Evolutionary conservation across 1,140 invertebrate genomes (phyloP).

Genomic region (Drosophila pectinifera): DNA sequence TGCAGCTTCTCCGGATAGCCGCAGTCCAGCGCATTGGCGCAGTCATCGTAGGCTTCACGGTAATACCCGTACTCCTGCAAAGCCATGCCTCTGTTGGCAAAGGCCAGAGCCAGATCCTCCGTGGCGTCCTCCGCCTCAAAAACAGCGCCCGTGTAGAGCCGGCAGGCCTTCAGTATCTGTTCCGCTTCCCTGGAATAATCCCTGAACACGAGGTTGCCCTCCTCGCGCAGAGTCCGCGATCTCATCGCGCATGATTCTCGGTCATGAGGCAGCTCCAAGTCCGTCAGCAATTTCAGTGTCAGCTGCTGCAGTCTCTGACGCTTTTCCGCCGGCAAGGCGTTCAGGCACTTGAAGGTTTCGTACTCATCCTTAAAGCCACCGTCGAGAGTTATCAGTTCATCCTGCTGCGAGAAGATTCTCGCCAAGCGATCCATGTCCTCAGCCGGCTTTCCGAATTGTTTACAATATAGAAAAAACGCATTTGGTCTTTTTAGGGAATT

Average conservation of each 20-base stretch:
- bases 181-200: conserved; percentile 8
- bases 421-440: conserved; percentile 35
- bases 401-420: conserved; percentile 33
- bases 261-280: conserved; percentile 23
- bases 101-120: conserved; percentile 54
- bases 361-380: conserved; percentile 50
- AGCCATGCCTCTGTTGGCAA: conserved; percentile 71
- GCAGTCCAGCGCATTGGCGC: conserved; percentile 63
- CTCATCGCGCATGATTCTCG: neutral
- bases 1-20: conserved; percentile 62
- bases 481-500: conserved; percentile 6
- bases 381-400: conserved; percentile 25
- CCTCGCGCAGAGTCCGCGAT: conserved; percentile 39
- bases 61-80: conserved; percentile 74
- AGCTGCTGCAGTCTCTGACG: conserved; percentile 12
- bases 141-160: conserved; percentile 65
- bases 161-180: conserved; percentile 46
- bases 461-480: neutral
- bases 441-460: conserved; percentile 1
- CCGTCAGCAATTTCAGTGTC: conserved; percentile 19
- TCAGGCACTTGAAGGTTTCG: conserved; percentile 43
- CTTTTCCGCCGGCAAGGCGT: conserved; percentile 17
- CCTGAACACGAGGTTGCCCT: conserved; percentile 58
- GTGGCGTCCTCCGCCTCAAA: conserved; percentile 45
- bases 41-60: conserved; percentile 75